Conservation (phyloP, 1,140 invertebrate species). For the Papilio xuthus region DNA sequence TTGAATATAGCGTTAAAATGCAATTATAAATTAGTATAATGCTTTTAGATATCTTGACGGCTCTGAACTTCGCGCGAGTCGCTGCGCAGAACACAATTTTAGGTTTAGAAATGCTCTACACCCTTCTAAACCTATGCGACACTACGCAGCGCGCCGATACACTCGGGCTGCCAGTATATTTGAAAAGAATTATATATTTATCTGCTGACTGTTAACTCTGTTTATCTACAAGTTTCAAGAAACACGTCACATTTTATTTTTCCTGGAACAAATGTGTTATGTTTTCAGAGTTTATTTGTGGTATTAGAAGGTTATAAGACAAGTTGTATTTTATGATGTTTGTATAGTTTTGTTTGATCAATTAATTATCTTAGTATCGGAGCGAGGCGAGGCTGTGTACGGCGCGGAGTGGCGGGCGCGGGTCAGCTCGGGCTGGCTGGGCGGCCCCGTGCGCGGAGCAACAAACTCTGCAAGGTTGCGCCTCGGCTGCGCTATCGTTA, state of each 20-base stretch:
- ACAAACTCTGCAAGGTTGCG: constrained; percentile 80
- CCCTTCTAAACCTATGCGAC: too few species aligned
- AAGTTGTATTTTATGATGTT: constrained; percentile 20
- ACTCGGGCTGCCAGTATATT: too few species aligned
- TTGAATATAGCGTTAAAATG: too few species aligned
- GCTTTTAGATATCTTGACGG: too few species aligned
- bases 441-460: constrained; percentile 58
- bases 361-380: constrained; percentile 28
- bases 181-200: too few species aligned
- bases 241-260: neutral
- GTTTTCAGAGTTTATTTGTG: neutral
- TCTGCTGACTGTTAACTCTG: too few species aligned
- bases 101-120: too few species aligned
- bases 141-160: too few species aligned
- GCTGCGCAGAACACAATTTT: too few species aligned
- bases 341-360: constrained; percentile 32
- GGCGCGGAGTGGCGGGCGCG: constrained; percentile 55
- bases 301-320: constrained; percentile 8
- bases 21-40: too few species aligned
- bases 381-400: constrained; percentile 38
- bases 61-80: too few species aligned
- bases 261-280: neutral
- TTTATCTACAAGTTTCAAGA: neutral
- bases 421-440: constrained; percentile 70
- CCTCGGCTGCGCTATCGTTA: constrained; percentile 71